Evolutionary conservation across 2,888 invertebrate genomes (phyloP).

Genomic region (Drosophila ustulata): DNA sequence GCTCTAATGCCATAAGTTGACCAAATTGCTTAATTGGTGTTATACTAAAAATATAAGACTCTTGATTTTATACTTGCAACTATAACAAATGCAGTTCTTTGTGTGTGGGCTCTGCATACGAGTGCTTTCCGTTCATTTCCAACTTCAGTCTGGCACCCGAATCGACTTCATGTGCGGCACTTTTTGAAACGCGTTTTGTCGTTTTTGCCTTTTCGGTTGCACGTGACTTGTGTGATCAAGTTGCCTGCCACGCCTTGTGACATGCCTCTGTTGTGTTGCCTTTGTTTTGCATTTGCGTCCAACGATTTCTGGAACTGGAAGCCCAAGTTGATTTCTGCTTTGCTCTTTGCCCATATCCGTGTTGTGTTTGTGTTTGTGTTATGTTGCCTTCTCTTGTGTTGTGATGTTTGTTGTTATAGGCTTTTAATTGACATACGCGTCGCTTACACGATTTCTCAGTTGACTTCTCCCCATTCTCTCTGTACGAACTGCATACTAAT

Average conservation of each 20-base stretch:
- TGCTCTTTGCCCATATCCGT: slow-evolving; percentile 42
- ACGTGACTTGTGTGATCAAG: slow-evolving; percentile 77
- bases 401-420: slow-evolving; percentile 60
- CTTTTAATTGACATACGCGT: slow-evolving; percentile 79
- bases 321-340: slow-evolving; percentile 47
- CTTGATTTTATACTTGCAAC: no score
- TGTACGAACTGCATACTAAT: slow-evolving; percentile 68
- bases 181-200: slow-evolving; percentile 66
- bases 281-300: slow-evolving; percentile 77
- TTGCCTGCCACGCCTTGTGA: slow-evolving; percentile 9
- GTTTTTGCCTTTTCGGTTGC: slow-evolving; percentile 63
- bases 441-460: slow-evolving; percentile 73
- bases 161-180: slow-evolving; percentile 51
- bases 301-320: slow-evolving; percentile 58
- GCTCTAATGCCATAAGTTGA: slow-evolving; percentile 20
- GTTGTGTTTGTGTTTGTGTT: slow-evolving; percentile 22
- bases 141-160: slow-evolving; percentile 1
- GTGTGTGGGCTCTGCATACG: slow-evolving; percentile 1
- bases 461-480: slow-evolving; percentile 37
- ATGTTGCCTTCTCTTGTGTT: slow-evolving; percentile 4
- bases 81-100: slow-evolving; percentile 24
- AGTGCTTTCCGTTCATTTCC: not conserved
- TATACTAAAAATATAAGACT: not conserved
- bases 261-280: slow-evolving; percentile 15
- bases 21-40: slow-evolving; percentile 25